Base-by-base conservation (phyloP, 2,888 invertebrate genomes). In the Seladonia tumulorum region DNA sequence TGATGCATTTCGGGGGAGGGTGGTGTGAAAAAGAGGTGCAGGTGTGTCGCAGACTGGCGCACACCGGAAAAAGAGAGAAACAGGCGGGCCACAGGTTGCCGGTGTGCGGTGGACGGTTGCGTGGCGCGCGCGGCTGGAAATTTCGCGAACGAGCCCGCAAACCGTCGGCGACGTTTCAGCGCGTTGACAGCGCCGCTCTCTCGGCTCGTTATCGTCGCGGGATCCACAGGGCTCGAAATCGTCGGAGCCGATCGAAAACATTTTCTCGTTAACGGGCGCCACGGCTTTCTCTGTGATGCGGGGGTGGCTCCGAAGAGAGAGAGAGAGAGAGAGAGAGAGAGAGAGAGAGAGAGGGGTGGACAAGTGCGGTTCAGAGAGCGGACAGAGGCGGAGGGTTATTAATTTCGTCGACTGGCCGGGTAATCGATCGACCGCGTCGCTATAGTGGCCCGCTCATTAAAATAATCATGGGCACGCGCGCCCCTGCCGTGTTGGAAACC, bases 381-480 rank as follows among this genome's bases (percentile, higher is more conserved):
- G 80, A 57, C 81, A 25, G 70, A 77, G 39, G 75, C 76, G 70
- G 76, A 70, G 80, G 88, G 87, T 89, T 91, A 92, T 92, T 92
- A 92, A 92, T 92, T 92, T 91, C 85, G 84, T 85, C 87, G 87
- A 89, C 85, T 85, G 87, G 87, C 82, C 76, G 82, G 85, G 87
- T 87, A 91, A 92, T 92, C 91, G 91, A 92, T 92, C 88, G 88
- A 76, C 76, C 88, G 80, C 80, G 84, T 80, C 68, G 88, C 86
- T 86, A 79, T 86, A 86, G 88, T 79, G 82, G 88, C 77, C 74
- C 87, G 88, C 90, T 89, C 89, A 91, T 92, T 92, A 91, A 90
- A 92, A 92, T 92, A 91, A 91, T 87, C 88, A 90, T 85, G 89
- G 82, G 88, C 88, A 91, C 88, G 89, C 87, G 85, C 89, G 81